Conservation (phyloP, 1,140 invertebrate species). For the Drosophila triauraria region DNA sequence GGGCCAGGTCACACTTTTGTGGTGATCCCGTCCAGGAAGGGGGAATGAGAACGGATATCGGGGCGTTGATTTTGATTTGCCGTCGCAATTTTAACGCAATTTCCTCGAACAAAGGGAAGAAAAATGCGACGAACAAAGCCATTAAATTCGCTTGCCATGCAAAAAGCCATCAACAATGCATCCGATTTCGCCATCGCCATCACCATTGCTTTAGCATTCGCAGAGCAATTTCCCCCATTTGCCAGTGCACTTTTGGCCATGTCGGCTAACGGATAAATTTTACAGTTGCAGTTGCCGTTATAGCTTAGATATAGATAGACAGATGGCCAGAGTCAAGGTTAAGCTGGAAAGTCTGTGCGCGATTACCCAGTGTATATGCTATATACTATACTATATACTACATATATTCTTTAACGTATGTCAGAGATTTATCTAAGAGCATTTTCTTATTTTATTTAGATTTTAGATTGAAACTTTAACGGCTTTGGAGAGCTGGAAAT, state of each 20-base stretch:
- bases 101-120: slow-evolving; percentile 53
- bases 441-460: background rate
- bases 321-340: slow-evolving; percentile 7
- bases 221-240: slow-evolving; percentile 14
- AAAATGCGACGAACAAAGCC: slow-evolving; percentile 37
- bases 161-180: slow-evolving; percentile 53
- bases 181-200: slow-evolving; percentile 19
- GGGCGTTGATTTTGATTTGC: slow-evolving; percentile 10
- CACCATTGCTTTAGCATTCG: background rate
- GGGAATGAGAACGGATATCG: slow-evolving; percentile 21
- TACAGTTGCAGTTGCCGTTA: slow-evolving; percentile 10
- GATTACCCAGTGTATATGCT: background rate
- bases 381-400: too few species aligned
- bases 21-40: slow-evolving; percentile 4
- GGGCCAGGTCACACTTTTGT: slow-evolving; percentile 30
- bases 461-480: background rate
- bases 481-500: background rate
- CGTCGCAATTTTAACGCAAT: slow-evolving; percentile 64
- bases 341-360: background rate
- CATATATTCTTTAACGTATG: background rate
- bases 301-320: slow-evolving; percentile 9
- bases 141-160: slow-evolving; percentile 65
- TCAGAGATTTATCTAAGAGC: background rate
- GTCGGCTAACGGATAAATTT: slow-evolving; percentile 47
- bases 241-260: slow-evolving; percentile 35